phyloP scores from a whole-genome alignment of 2,113 vertebrate species.

The Hemichromis elongatus region DNA sequence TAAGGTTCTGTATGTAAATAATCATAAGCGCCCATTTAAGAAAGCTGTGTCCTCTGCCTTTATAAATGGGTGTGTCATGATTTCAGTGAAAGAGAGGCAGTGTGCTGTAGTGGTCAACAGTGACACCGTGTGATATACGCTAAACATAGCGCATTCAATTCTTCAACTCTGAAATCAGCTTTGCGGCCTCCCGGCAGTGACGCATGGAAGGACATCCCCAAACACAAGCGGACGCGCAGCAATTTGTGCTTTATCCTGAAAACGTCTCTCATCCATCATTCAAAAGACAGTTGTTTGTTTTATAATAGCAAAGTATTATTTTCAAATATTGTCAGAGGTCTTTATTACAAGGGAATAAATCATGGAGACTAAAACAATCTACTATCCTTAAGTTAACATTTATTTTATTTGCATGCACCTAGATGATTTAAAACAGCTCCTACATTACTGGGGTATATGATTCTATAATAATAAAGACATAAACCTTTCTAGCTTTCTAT shows the following conservation, averaged over 20 bases:
- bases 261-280: background rate
- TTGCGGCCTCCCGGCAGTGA: background rate
- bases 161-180: background rate
- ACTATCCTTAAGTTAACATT: background rate
- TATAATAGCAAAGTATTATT: background rate
- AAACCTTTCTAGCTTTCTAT: background rate
- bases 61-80: conserved; percentile 24
- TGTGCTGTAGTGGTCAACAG: conserved; percentile 55
- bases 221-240: background rate
- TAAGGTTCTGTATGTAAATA: background rate
- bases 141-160: background rate
- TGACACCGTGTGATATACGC: conserved; percentile 56
- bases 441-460: background rate
- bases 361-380: background rate
- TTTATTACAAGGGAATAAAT: background rate
- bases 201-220: background rate
- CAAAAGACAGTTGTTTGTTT: background rate
- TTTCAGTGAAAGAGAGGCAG: background rate
- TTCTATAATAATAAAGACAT: background rate
- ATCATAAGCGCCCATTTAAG: background rate
- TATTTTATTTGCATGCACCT: background rate
- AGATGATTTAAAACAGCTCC: background rate
- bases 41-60: background rate
- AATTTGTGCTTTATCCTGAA: background rate
- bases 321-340: background rate